These are phyloP conservation scores for Micropterix aruncella DNA, from an alignment of 2,888 invertebrate species.

Conservation along the genomic window DNA sequence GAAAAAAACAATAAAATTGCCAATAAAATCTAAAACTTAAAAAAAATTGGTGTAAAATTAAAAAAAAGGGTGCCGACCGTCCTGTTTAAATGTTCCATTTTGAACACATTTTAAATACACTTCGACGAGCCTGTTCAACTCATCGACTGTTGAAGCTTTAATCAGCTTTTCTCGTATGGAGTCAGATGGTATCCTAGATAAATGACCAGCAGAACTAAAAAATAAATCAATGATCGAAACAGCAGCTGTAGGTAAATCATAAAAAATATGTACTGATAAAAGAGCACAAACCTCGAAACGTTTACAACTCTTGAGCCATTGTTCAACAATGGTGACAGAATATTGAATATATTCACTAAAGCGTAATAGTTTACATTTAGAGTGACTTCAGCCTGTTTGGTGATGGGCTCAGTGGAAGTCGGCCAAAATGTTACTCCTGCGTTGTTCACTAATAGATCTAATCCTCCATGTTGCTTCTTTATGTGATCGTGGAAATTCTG, in stretches of 20 bases:
- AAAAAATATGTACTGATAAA: no score
- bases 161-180: no score
- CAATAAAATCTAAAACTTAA: no score
- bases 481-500: background rate
- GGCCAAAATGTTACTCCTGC: background rate
- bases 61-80: no score
- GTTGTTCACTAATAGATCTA: background rate
- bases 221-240: no score
- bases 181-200: no score
- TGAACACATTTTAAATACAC: background rate
- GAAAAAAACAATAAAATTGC: no score
- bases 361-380: background rate
- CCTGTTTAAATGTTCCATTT: background rate
- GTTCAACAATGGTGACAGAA: constrained; percentile 55
- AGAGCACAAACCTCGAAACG: constrained; percentile 7
- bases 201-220: no score
- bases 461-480: background rate
- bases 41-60: no score
- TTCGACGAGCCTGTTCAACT: background rate
- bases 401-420: background rate
- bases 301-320: constrained; percentile 64
- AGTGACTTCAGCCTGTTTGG: background rate
- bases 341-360: constrained; percentile 46
- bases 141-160: background rate
- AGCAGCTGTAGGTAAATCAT: no score